These are phyloP conservation scores for Brachyistius frenatus DNA, from an alignment of 2,113 vertebrate genomes.

Conservation along the genomic window DNA sequence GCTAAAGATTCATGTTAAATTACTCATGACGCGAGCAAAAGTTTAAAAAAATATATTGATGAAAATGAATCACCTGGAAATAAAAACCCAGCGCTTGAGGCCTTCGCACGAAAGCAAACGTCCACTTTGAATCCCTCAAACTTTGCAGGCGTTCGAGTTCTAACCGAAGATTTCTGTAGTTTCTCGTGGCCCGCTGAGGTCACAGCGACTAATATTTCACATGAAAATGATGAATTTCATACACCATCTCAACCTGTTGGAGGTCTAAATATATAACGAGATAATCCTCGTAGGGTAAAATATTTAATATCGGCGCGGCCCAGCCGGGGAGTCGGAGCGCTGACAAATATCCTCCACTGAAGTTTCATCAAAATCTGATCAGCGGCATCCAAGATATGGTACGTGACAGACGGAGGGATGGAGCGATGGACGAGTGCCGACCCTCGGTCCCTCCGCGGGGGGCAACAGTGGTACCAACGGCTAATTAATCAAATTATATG, in stretches of 20 bases:
- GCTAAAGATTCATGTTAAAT: too few relatives aligned
- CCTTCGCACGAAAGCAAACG: too few relatives aligned
- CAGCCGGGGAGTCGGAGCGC: slow-evolving; percentile 12
- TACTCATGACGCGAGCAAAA: too few relatives aligned
- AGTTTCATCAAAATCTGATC: slow-evolving; percentile 75
- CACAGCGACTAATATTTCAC: neutral
- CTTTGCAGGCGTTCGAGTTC: too few relatives aligned
- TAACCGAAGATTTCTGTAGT: neutral
- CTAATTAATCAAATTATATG: slow-evolving; percentile 80
- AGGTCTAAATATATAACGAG: neutral
- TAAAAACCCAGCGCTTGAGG: too few relatives aligned
- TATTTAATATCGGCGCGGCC: slow-evolving; percentile 23
- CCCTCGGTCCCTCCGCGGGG: slow-evolving; percentile 68
- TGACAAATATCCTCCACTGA: slow-evolving; percentile 54
- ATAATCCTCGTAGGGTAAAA: neutral
- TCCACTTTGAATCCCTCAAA: too few relatives aligned
- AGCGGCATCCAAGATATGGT: slow-evolving; percentile 57
- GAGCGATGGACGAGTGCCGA: slow-evolving; percentile 74
- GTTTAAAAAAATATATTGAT: too few relatives aligned
- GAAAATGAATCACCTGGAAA: too few relatives aligned
- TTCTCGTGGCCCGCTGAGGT: neutral
- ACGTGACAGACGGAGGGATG: slow-evolving; percentile 74
- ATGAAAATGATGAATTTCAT: neutral
- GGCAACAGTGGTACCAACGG: slow-evolving; percentile 67
- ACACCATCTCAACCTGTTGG: neutral